Evolutionary conservation across 1,140 invertebrate genomes (phyloP).

Genomic region (Luehdorfia chinensis): DNA sequence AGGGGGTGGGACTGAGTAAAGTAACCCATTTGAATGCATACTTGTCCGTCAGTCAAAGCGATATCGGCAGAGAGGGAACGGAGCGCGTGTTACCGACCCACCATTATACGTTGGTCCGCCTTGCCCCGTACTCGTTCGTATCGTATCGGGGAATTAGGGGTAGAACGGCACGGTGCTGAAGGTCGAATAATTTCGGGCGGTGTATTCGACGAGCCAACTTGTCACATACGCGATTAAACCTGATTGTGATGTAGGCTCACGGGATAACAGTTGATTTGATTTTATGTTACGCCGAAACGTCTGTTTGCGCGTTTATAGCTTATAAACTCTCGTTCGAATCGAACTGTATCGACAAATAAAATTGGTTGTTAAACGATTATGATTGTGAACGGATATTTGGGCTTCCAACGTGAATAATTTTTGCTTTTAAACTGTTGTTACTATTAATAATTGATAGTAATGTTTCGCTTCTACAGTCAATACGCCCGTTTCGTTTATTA

Average conservation of each 20-base stretch:
- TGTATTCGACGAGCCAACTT: conserved; percentile 63
- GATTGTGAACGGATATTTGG: conserved; percentile 46
- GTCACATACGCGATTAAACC: conserved; percentile 73
- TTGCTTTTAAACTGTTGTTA: conserved; percentile 15
- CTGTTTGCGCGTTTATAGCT: conserved; percentile 73
- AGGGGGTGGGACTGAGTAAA: conserved; percentile 71
- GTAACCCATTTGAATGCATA: conserved; percentile 84
- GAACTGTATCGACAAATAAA: conserved; percentile 64
- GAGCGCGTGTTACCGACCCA: conserved; percentile 43
- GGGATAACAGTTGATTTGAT: conserved; percentile 76
- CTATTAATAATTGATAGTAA: conserved; percentile 1
- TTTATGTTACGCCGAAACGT: conserved; percentile 72
- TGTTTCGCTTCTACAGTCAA: neutral
- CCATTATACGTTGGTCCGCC: conserved; percentile 33
- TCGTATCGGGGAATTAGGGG: conserved; percentile 12
- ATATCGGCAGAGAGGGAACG: conserved; percentile 73
- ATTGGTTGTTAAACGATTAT: conserved; percentile 71
- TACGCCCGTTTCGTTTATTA: too few species aligned
- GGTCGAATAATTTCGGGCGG: conserved; percentile 32
- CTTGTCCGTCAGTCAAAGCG: conserved; percentile 82
- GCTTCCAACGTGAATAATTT: conserved; percentile 30
- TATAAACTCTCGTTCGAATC: conserved; percentile 69
- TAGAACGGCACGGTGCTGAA: conserved; percentile 8
- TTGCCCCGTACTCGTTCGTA: conserved; percentile 13
- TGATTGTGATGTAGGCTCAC: conserved; percentile 75